Conservation (phyloP, 2,888 invertebrate species). For the Melanostoma scalare region DNA sequence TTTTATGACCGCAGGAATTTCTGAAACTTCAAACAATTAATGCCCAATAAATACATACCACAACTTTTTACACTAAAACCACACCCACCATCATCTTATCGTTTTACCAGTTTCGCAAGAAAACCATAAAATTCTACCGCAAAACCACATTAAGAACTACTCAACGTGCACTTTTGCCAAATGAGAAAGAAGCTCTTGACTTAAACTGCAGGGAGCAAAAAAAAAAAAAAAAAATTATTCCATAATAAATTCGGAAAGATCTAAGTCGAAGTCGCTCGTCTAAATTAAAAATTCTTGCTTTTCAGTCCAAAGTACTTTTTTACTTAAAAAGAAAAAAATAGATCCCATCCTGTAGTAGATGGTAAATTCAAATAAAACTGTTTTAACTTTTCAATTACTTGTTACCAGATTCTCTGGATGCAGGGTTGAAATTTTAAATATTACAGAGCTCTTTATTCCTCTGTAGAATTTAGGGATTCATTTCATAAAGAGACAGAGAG, state of each 20-base stretch:
- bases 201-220: neutral
- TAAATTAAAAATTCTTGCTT: conserved; percentile 39
- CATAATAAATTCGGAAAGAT: conserved; percentile 15
- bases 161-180: conserved; percentile 67
- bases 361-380: conserved; percentile 67
- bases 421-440: conserved; percentile 61
- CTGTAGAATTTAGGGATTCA: conserved; percentile 56
- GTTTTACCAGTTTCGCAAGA: neutral
- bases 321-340: neutral
- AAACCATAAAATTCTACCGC: conserved; percentile 46
- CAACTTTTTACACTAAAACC: neutral
- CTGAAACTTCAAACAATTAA: conserved; percentile 18
- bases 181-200: conserved; percentile 64
- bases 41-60: conserved; percentile 44
- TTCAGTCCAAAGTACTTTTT: conserved; percentile 29
- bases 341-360: neutral
- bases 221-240: neutral
- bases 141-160: conserved; percentile 67
- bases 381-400: conserved; percentile 68
- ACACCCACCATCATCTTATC: neutral
- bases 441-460: conserved; percentile 47
- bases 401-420: conserved; percentile 3
- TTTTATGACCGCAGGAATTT: neutral
- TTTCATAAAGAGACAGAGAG: conserved; percentile 2
- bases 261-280: conserved; percentile 17